phyloP scores from a whole-genome alignment of 2,113 vertebrate genomes.

The Bettongia penicillata region DNA sequence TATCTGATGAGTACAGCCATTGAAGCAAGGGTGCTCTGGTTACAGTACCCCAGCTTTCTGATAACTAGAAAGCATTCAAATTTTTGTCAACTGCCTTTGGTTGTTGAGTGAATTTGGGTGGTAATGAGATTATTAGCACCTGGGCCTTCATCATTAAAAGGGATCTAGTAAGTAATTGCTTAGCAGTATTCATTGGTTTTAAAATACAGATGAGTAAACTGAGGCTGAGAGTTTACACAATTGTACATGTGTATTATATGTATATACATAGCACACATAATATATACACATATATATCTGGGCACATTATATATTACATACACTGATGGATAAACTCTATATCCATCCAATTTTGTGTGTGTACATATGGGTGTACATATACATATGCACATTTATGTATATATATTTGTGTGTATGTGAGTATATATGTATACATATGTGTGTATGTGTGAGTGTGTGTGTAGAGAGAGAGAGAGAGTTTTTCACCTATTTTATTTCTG shows the following conservation, averaged over 20 bases:
- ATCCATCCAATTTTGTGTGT: neutral
- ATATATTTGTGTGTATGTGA: too few species aligned
- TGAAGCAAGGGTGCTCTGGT: neutral
- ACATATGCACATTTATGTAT: too few species aligned
- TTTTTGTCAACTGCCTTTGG: too few species aligned
- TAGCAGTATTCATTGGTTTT: neutral
- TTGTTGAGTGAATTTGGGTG: neutral
- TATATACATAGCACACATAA: neutral
- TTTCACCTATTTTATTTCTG: too few species aligned
- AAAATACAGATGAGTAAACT: neutral
- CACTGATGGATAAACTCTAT: neutral
- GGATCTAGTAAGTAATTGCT: neutral
- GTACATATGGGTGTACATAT: too few species aligned
- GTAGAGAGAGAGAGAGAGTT: too few species aligned
- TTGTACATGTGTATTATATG: neutral
- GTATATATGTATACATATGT: too few species aligned
- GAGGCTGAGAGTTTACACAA: neutral
- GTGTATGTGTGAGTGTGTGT: too few species aligned
- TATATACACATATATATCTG: neutral
- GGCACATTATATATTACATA: neutral
- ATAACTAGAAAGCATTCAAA: too few species aligned
- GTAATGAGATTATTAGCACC: neutral
- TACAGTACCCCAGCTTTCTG: neutral
- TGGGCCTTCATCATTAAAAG: neutral
- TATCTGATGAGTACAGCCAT: neutral